A percentile compares a stretch with the other conserved stretches of the same genome.
These are phyloP conservation scores for Lasioglossum baleicum DNA, from an alignment of 1,140 invertebrate species.

Conservation along the genomic window DNA sequence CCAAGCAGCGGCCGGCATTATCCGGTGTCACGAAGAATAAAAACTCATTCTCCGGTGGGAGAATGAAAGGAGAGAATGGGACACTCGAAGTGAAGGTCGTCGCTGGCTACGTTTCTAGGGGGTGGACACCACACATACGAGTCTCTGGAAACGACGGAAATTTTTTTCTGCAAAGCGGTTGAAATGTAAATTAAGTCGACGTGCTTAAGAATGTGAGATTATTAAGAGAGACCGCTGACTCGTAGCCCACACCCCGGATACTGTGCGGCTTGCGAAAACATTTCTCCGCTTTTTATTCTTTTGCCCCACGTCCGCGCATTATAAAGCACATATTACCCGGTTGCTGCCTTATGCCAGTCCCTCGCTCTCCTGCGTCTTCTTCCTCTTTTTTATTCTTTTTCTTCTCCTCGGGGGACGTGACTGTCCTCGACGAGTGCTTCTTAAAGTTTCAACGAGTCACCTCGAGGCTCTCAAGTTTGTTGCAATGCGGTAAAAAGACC, in stretches of 20 bases:
- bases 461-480: slow-evolving; percentile 7
- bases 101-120: slow-evolving; percentile 11
- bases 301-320: slow-evolving; percentile 40
- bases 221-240: slow-evolving; percentile 63
- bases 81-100: slow-evolving; percentile 25
- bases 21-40: slow-evolving; percentile 60
- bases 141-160: slow-evolving; percentile 54
- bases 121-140: background rate
- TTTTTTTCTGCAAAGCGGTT: slow-evolving; percentile 59
- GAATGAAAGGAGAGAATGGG: background rate
- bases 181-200: slow-evolving; percentile 72
- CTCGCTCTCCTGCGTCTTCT: slow-evolving; percentile 24
- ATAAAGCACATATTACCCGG: slow-evolving; percentile 59
- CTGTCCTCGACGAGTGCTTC: slow-evolving; percentile 13
- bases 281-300: slow-evolving; percentile 51
- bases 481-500: background rate
- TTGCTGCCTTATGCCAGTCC: slow-evolving; percentile 21
- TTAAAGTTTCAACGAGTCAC: slow-evolving; percentile 37
- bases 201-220: slow-evolving; percentile 71
- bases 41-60: slow-evolving; percentile 52
- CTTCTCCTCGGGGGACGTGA: slow-evolving; percentile 13
- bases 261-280: slow-evolving; percentile 56
- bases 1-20: slow-evolving; percentile 15
- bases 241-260: slow-evolving; percentile 37
- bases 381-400: background rate